A percentile compares a stretch with the other conserved stretches of the same genome.
Conservation (phyloP, 1,140 invertebrate genomes). For the Apocrypta bakeri region DNA sequence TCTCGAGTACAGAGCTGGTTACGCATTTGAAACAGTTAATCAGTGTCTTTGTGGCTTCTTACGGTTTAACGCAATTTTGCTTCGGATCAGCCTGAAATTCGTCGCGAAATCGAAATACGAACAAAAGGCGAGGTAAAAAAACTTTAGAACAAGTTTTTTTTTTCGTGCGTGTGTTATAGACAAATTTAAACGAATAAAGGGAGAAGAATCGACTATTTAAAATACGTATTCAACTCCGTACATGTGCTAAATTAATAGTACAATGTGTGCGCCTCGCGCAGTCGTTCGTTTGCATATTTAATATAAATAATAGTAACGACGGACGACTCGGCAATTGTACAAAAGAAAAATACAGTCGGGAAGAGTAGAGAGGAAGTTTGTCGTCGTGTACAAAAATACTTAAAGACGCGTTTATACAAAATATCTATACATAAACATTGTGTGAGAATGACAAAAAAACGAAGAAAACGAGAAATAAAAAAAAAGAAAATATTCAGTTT, state of each 20-base stretch:
- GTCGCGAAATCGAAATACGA: neutral
- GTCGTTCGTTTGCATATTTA: conserved; percentile 63
- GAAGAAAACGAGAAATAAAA: neutral
- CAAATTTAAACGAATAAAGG: neutral
- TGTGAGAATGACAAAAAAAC: neutral
- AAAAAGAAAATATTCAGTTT: neutral
- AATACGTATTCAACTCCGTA: conserved; percentile 14
- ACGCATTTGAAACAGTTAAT: conserved; percentile 2
- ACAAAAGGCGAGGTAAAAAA: conserved; percentile 6
- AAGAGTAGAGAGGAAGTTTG: conserved; percentile 28
- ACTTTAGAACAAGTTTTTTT: conserved; percentile 35
- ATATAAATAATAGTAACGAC: conserved; percentile 65
- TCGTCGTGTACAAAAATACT: conserved; percentile 36
- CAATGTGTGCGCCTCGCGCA: neutral
- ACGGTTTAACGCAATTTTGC: neutral
- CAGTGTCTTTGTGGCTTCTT: neutral
- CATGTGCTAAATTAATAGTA: neutral
- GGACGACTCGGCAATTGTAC: conserved; percentile 3
- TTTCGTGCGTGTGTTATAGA: neutral
- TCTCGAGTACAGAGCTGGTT: neutral
- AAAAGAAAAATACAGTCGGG: neutral
- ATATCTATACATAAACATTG: conserved; percentile 39
- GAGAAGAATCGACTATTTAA: neutral
- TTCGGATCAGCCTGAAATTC: neutral
- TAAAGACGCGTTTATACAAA: conserved; percentile 8